Evolutionary conservation across 2,797 vertebrate genomes (phyloP), one percentile per base, ranked within the genome.

Genomic region (Molossus alvarezi): DNA sequence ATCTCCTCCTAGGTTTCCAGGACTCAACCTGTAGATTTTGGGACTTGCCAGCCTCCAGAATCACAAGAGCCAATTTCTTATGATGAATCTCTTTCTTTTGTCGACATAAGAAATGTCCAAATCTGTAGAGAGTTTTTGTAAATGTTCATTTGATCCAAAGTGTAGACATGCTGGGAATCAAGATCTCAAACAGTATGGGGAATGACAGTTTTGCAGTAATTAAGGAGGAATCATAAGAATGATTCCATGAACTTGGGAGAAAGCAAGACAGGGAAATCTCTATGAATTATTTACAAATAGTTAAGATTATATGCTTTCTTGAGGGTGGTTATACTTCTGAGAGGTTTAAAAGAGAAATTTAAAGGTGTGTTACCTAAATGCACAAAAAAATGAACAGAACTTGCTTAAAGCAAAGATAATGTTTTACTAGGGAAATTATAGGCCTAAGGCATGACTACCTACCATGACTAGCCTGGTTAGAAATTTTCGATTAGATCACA

Each of bases 41-140:
- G 53, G 25, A 29, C n/a, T 92, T 90, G 17, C 27, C n/a, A 94
- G 18, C 14, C 18, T 96, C 53, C 14, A 73, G 10, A 92, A 18
- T 60, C 17, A 37, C 0, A 14, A 55, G 37, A 85, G 10, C 13
- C 25, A 55, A 65, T 81, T 84, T 5, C 64, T 80, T 72, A 86
- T 29, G 51, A 71, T 79, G 29, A 62, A 71, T 71, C 14, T 53
- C 27, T 77, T 65, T 79, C 10, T 62, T 27, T 60, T 81, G 57
- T 45, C 3, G 14, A 41, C 23, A 41, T 60, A 27, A 60, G 77
- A 81, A 81, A 62, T 62, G 5, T 81, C 15, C 37, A 81, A 81
- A 62, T 0, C 15, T 45, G 37, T 81, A 62, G 79, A 45, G 5
- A 62, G 20, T 27, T 45, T 81, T 80, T 75, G n/a, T 33, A 77